A percentile compares a stretch with the other conserved stretches of the same genome.
phyloP scores from a whole-genome alignment of 1,140 invertebrate genomes.

The Cheumatopsyche charites region DNA sequence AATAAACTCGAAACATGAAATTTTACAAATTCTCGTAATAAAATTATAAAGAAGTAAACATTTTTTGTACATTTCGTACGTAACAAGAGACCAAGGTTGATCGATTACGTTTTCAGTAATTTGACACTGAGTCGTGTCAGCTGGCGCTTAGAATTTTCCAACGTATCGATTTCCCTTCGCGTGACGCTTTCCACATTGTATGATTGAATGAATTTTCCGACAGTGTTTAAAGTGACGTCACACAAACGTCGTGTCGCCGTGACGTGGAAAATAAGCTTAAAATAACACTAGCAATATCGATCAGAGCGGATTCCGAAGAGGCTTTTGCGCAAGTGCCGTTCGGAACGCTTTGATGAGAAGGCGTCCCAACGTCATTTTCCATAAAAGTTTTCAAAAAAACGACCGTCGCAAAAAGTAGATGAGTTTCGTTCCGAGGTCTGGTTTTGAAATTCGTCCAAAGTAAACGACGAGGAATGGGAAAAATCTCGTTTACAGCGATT shows the following conservation, averaged over 20 bases:
- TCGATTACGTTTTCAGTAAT: too few relatives aligned
- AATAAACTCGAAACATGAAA: too few relatives aligned
- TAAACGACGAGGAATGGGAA: slow-evolving; percentile 5
- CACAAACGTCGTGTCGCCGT: slow-evolving; percentile 3
- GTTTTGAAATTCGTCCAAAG: slow-evolving; percentile 19
- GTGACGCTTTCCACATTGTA: background rate
- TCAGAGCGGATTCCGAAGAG: background rate
- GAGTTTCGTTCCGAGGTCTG: too few relatives aligned
- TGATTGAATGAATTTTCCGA: slow-evolving; percentile 12
- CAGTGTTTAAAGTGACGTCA: slow-evolving; percentile 20
- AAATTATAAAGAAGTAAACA: too few relatives aligned
- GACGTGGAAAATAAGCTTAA: slow-evolving; percentile 27
- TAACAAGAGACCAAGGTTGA: too few relatives aligned
- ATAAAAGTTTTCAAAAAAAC: too few relatives aligned
- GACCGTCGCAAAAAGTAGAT: too few relatives aligned
- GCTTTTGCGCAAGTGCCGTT: slow-evolving; percentile 20
- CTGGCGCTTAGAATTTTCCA: background rate
- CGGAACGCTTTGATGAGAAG: background rate
- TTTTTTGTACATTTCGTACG: too few relatives aligned
- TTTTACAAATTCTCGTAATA: too few relatives aligned
- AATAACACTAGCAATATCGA: slow-evolving; percentile 17
- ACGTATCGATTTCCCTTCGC: background rate
- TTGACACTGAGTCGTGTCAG: too few relatives aligned
- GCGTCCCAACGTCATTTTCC: too few relatives aligned
- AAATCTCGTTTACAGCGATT: slow-evolving; percentile 11